phyloP scores from a whole-genome alignment of 2,113 vertebrate genomes.

The Illadopsis cleaveri region DNA sequence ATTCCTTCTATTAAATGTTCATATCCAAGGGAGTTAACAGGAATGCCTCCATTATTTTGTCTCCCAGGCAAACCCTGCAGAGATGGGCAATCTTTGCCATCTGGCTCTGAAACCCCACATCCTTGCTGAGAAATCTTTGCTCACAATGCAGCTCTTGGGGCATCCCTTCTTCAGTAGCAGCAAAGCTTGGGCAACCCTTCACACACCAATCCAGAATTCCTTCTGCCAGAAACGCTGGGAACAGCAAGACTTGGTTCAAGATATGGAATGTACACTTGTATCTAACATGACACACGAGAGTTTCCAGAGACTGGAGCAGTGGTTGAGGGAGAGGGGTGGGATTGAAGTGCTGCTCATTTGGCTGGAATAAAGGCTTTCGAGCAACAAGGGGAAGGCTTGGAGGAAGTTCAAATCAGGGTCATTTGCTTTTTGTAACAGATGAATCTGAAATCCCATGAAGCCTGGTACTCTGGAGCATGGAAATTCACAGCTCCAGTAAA shows the following conservation, averaged over 20 bases:
- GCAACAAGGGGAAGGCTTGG: conserved; percentile 2
- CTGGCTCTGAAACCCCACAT: neutral
- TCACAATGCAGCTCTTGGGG: neutral
- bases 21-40: neutral
- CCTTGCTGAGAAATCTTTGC: neutral
- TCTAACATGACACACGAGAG: rapidly evolving
- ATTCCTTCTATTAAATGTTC: neutral
- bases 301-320: neutral
- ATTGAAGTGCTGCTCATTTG: neutral
- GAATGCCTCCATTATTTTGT: neutral
- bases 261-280: too few species aligned
- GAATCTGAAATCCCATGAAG: neutral
- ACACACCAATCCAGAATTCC: neutral
- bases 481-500: neutral
- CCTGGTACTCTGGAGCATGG: neutral
- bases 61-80: neutral
- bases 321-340: neutral
- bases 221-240: neutral
- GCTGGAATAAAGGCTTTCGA: neutral
- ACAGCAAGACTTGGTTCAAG: neutral
- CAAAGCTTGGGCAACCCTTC: neutral
- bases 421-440: conserved; percentile 5
- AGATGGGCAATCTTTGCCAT: neutral
- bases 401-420: conserved; percentile 41
- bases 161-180: neutral